Evolutionary conservation across 1,140 invertebrate species (phyloP), one percentile per base, ranked within the genome.

Genomic region (Dreissena polymorpha): DNA sequence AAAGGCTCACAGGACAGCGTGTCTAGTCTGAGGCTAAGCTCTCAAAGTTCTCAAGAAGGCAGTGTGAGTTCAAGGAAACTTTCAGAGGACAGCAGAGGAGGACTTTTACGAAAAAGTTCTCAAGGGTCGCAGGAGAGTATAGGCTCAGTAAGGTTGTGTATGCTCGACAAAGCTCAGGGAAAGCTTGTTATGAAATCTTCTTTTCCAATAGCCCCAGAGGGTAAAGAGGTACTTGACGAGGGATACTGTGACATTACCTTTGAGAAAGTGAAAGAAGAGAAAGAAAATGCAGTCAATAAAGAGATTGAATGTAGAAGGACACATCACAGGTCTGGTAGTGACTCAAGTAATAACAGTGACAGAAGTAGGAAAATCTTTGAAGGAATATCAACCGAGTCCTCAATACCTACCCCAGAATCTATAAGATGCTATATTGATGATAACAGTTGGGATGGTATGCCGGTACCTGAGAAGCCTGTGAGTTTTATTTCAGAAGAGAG

Each of bases 211-310:
- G 29, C n/a, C 13, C 69, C 18, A 2, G 67, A 71, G 27, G 53
- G 21, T 53, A 29, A 81, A 29, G 23, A 55, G 21, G 50, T 81
- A 0, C 55, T 72, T 10, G 78, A 81, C 55, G 78, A 73, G 51
- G 78, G 78, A 0, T 81, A 81, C 64, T 81, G 78, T 65, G 78
- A 81, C 57, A 49, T 81, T 72, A 60, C 72, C 51, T 73, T 72
- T 55, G 57, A 60, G 57, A 60, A 60, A 60, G 57, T 60, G 57
- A 18, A 12, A 18, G 27, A 65, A 23, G 75, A 67, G 10, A 77
- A 68, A 55, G 75, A 77, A 51, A 64, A 67, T 25, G 49, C 5
- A 39, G 14, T 70, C 25, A n/a, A 25, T 39, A 70, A 73, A 18
- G 10, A 51, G 10, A 0, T 6, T 0, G 27, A n/a, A 13, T 5